Percentiles rank a stretch among this genome's conserved stretches.
Evolutionary conservation across 2,888 invertebrate species (phyloP).

Genomic region (Bombylius discolor): DNA sequence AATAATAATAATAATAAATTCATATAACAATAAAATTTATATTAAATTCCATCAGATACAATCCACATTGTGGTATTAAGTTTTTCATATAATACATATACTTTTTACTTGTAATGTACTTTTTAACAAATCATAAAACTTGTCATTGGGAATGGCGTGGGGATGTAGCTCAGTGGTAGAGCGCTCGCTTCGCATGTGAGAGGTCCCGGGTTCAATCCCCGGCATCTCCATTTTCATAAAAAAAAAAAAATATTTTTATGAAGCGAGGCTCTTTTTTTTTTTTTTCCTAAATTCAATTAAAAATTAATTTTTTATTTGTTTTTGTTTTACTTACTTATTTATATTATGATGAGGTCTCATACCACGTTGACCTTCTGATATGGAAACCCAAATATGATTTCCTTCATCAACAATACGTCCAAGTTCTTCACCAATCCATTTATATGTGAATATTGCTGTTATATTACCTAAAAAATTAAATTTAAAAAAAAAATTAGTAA

Average conservation of each 20-base stretch:
- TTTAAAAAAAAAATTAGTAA: background rate
- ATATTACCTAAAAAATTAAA: conserved; percentile 50
- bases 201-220: conserved; percentile 28
- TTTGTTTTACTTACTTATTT: conserved; percentile 49
- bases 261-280: background rate
- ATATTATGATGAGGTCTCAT: conserved; percentile 50
- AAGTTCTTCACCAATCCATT: conserved; percentile 63
- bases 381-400: conserved; percentile 52
- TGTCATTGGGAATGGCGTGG: conserved; percentile 2
- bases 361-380: conserved; percentile 51
- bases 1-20: too few relatives aligned
- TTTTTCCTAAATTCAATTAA: background rate
- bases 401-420: conserved; percentile 56
- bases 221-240: conserved; percentile 6
- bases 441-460: conserved; percentile 69
- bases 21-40: too few relatives aligned
- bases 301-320: background rate
- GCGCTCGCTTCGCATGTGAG: conserved; percentile 30
- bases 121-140: background rate
- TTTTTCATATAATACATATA: background rate
- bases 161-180: conserved; percentile 30
- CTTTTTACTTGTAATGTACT: background rate
- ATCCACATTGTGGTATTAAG: background rate
- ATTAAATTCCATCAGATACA: background rate
- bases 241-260: too few relatives aligned